Evolutionary conservation across 2,113 vertebrate species (phyloP).

Genomic region (Podilymbus podiceps): DNA sequence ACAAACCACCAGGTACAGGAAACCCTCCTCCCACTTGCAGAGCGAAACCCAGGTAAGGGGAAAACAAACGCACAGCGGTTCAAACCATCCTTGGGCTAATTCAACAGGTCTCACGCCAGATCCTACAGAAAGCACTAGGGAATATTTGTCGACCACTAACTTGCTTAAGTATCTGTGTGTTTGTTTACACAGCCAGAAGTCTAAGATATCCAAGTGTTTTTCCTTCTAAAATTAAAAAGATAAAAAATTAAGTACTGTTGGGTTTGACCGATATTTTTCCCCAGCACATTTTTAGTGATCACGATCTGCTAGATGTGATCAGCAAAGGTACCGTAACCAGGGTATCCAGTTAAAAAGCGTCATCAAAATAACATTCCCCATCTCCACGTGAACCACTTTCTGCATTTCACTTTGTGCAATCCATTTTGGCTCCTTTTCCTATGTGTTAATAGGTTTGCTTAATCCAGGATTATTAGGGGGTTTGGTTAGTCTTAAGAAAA

Average conservation of each 20-base stretch:
- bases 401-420: background rate
- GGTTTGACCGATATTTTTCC: background rate
- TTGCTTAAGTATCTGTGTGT: conserved; percentile 2
- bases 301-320: background rate
- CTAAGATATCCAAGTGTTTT: background rate
- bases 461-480: background rate
- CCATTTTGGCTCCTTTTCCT: background rate
- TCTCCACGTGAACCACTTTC: background rate
- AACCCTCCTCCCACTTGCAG: conserved; percentile 21
- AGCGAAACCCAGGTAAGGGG: background rate
- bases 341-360: background rate
- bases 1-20: conserved; percentile 7
- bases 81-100: conserved; percentile 14
- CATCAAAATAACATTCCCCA: background rate
- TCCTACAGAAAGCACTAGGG: background rate
- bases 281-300: background rate
- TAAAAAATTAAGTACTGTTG: background rate
- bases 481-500: background rate
- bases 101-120: conserved; percentile 2
- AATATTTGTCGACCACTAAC: background rate
- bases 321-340: background rate
- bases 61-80: conserved; percentile 3
- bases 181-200: conserved; percentile 3
- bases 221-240: background rate
- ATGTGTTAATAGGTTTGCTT: background rate